Evolutionary conservation across 2,113 vertebrate genomes (phyloP).

Genomic region (Thomomys bottae): DNA sequence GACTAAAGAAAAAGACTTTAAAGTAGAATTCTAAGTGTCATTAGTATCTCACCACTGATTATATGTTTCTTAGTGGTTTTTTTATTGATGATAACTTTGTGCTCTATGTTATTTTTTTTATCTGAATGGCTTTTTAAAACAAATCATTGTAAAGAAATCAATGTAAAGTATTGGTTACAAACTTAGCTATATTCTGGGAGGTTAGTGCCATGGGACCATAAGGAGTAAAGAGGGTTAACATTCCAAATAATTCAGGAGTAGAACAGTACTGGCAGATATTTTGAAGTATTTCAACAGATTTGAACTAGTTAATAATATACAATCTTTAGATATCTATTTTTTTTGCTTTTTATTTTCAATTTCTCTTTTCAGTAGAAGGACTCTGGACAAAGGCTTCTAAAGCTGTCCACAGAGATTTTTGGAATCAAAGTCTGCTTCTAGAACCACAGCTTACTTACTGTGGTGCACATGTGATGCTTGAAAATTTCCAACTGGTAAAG

Average conservation of each 20-base stretch:
- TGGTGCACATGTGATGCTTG: constrained; percentile 5
- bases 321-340: not conserved
- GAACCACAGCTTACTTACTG: not conserved
- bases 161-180: not conserved
- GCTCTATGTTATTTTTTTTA: not conserved
- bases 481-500: constrained; percentile 49
- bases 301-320: constrained; percentile 7
- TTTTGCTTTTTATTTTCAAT: not conserved
- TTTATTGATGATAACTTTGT: not conserved
- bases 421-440: constrained; percentile 12
- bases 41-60: not conserved
- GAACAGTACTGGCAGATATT: not conserved
- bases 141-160: constrained; percentile 2
- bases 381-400: not conserved
- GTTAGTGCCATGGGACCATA: not conserved
- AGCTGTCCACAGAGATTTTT: not conserved
- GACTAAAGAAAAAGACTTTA: not conserved
- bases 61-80: constrained; percentile 16
- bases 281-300: constrained; percentile 22
- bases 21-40: constrained; percentile 27
- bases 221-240: not conserved
- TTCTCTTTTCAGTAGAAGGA: not conserved
- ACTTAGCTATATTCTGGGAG: not conserved
- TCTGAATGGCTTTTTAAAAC: not conserved
- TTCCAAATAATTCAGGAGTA: not conserved